Evolutionary conservation across 2,797 vertebrate species (phyloP).

Genomic region (Tenualosa thibaudeaui): DNA sequence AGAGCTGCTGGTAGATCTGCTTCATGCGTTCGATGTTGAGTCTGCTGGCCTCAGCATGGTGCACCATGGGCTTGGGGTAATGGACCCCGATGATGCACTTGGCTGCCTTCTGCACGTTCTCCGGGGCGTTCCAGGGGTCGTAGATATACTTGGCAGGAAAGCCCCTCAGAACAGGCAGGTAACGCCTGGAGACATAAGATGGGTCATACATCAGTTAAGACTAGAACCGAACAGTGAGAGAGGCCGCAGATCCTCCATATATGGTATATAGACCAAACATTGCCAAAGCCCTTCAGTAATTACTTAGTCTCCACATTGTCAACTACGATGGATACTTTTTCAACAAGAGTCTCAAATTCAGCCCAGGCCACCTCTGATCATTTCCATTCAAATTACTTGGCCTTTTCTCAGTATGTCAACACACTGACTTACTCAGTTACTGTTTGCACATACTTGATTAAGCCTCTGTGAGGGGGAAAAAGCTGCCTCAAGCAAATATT

Average conservation of each 20-base stretch:
- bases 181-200: constrained; percentile 75
- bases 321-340: no score
- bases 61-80: constrained; percentile 95
- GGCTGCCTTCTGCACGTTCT: constrained; percentile 89
- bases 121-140: constrained; percentile 96
- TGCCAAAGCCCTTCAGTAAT: background rate
- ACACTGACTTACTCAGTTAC: background rate
- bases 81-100: constrained; percentile 92
- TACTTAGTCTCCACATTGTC: background rate
- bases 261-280: background rate
- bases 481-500: background rate
- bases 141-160: constrained; percentile 98
- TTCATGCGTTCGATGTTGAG: constrained; percentile 98
- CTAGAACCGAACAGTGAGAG: background rate
- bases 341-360: no score
- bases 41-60: constrained; percentile 91
- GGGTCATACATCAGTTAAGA: background rate
- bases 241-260: background rate
- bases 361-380: background rate
- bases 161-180: constrained; percentile 90
- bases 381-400: background rate
- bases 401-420: background rate
- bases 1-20: constrained; percentile 95
- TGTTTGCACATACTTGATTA: background rate
- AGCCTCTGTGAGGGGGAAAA: background rate